These are phyloP conservation scores for Hemibagrus guttatus DNA, from an alignment of 2,797 vertebrate species.

Conservation along the genomic window DNA sequence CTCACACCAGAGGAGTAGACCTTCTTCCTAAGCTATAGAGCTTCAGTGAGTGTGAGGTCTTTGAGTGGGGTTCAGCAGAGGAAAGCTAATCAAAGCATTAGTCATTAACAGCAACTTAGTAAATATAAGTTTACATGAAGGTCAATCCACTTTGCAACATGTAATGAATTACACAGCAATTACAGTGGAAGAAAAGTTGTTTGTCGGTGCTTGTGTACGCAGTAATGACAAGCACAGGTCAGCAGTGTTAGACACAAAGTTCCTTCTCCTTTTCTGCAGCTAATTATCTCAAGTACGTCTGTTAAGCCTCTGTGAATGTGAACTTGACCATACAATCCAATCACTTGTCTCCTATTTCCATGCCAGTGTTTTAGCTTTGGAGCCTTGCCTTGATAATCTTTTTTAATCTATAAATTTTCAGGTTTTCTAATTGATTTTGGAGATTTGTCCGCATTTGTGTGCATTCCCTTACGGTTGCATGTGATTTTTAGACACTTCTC, in stretches of 20 bases:
- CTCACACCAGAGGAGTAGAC: conserved; percentile 71
- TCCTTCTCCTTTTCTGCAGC: conserved; percentile 41
- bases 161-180: conserved; percentile 80
- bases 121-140: conserved; percentile 82
- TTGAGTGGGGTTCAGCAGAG: conserved; percentile 73
- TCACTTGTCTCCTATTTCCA: conserved; percentile 27
- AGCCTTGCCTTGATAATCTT: background rate
- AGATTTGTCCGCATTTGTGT: background rate
- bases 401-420: background rate
- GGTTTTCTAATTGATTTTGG: background rate
- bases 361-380: background rate
- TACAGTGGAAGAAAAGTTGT: conserved; percentile 74
- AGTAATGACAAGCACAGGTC: conserved; percentile 62
- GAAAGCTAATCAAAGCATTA: conserved; percentile 81
- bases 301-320: conserved; percentile 21
- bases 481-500: background rate
- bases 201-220: conserved; percentile 61
- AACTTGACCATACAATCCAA: conserved; percentile 24
- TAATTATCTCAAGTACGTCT: conserved; percentile 53
- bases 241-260: conserved; percentile 46
- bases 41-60: conserved; percentile 64
- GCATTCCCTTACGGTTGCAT: background rate
- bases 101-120: conserved; percentile 81
- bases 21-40: conserved; percentile 68
- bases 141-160: conserved; percentile 79